Evolutionary conservation across 2,797 vertebrate species (phyloP), one percentile per base, ranked within the genome.

Genomic region (Erethizon dorsatum): DNA sequence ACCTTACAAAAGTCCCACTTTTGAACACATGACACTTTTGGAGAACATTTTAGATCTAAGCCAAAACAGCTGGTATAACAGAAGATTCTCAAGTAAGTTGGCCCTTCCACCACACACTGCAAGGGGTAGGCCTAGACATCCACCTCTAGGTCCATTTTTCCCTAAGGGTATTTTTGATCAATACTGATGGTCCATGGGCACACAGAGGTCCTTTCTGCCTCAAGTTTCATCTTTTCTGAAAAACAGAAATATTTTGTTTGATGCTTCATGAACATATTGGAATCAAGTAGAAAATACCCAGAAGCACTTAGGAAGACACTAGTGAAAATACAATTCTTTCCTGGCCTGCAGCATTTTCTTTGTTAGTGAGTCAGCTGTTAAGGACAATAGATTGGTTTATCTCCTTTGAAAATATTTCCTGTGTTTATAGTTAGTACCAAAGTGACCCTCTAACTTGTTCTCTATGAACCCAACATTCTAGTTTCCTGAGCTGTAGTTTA

Each of bases 261-360:
- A 15, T 5, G 6, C 52, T 6, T 67, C 61, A 59, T 3, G 28
- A 37, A 33, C 41, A 14, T 24, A 0, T 28, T 54, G 1, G 37
- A 61, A 52, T 26, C 47, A 8, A 28, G 37, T 11, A 67, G 41
- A 69, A n/a, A 45, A 7, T 78, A n/a, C 6, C 24, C 71, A 61
- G 24, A 56, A 57, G 47, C 45, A 17, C 33, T 22, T 9, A 4
- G 71, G 33, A 47, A 22, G 13, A 2, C 5, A 8, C 63, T 8
- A 3, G 20, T 26, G 0, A 1, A 26, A 56, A 24, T 0, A 22
- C 31, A 31, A n/a, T 47, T 33, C 12, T 31, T 69, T 57, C 2
- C 41, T 20, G 54, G 56, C 2, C 22, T 2, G 0, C 6, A 0
- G 10, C 0, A 0, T 3, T 47, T 20, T 52, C 79, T 69, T 54